These are phyloP conservation scores for Anser cygnoides DNA, from an alignment of 2,113 vertebrate genomes.

Conservation along the genomic window DNA sequence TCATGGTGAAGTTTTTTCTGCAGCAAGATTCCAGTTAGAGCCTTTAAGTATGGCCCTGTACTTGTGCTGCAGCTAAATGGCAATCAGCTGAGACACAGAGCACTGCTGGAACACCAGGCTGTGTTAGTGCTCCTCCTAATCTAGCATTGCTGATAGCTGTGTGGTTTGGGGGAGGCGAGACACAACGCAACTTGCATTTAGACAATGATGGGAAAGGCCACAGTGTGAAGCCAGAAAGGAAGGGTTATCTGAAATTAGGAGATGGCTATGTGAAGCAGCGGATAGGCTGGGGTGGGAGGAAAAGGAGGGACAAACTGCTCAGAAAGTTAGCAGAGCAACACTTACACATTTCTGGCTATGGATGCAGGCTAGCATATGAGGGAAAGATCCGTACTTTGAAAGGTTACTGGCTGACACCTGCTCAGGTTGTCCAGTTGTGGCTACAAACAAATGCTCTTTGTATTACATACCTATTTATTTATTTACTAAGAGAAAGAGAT, in stretches of 20 bases:
- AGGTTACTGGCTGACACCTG: not conserved
- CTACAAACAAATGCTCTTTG: not conserved
- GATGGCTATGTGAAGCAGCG: not conserved
- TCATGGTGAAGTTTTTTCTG: not conserved
- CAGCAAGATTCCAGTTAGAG: not conserved
- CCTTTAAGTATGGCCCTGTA: not conserved
- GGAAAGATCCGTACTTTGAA: not conserved
- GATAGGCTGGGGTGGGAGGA: not conserved
- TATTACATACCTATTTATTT: not conserved
- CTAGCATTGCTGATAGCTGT: not conserved
- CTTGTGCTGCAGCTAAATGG: not conserved
- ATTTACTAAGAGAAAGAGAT: not conserved
- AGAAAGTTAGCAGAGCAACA: not conserved
- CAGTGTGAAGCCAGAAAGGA: not conserved
- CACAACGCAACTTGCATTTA: not conserved
- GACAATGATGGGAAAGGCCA: not conserved
- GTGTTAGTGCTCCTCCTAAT: not conserved
- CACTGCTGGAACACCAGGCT: not conserved
- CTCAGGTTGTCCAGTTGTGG: not conserved
- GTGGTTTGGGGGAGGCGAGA: not conserved
- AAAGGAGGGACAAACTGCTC: not conserved
- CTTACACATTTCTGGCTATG: rapidly evolving
- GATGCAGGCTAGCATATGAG: not conserved
- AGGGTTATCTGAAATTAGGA: not conserved
- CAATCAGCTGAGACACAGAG: not conserved